Base-by-base conservation (phyloP, 2,113 vertebrate genomes). In the Sardina pilchardus region DNA sequence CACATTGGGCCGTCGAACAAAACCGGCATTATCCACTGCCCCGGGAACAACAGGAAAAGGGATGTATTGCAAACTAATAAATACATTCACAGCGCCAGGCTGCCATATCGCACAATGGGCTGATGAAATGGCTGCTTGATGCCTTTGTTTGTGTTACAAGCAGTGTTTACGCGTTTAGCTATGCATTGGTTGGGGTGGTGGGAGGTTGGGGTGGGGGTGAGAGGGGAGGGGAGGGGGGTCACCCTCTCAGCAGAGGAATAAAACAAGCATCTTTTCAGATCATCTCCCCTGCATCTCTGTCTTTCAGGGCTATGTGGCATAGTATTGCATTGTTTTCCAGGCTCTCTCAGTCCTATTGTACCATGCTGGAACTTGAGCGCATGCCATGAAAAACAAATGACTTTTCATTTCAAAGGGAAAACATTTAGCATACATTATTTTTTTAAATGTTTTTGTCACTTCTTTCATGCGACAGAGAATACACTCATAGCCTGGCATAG, bases 11-110 rank as follows among this genome's bases (percentile, higher is more conserved):
- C 56, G 91, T 89, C 88, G 93, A 93, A 94, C 90, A 96, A 97
- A 96, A 95, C 95, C 92, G 88, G 92, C 90, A 93, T 94, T 95
- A 93, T 94, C 93, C 92, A 83, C 92, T 93, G 91, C 90, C 92
- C 91, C 91, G 89, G 93, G 93, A 94, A 95, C 94, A 91, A 91
- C 93, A 90, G 92, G 93, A 91, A 96, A 92, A 94, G 91, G 89
- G 83, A 94, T 90, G 95, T 94, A 91, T 96, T 95, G 93, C 95
- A 92, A 91, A 93, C 88, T 94, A 95, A 95, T 94, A 96, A 94
- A 94, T 94, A 93, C 92, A 94, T 94, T 93, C 94, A 92, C 91
- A 92, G 91, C 92, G 91, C 92, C 90, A 84, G 93, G 91, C 94
- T 94, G 94, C 92, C 94, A 94, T 95, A 93, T 93, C 90, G 86